Conservation (phyloP, 2,888 invertebrate genomes). For the Tineola bisselliella region DNA sequence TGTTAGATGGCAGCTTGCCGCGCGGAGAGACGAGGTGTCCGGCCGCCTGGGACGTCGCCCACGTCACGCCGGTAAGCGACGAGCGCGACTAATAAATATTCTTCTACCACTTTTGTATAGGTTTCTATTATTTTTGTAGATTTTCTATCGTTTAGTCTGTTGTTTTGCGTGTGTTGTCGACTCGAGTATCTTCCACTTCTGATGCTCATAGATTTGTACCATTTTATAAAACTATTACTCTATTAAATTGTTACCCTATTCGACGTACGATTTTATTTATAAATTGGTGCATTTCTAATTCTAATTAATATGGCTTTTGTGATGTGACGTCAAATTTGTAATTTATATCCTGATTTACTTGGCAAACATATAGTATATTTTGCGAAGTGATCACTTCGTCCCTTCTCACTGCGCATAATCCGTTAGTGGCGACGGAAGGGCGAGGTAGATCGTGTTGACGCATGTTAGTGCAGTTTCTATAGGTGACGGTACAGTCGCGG, state of each 20-base stretch:
- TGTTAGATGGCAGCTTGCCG: constrained; percentile 58
- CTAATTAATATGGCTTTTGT: constrained; percentile 49
- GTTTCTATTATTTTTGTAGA: constrained; percentile 54
- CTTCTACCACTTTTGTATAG: constrained; percentile 44
- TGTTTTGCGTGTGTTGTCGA: constrained; percentile 65
- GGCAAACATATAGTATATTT: background rate
- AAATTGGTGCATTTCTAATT: constrained; percentile 53
- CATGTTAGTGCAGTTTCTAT: constrained; percentile 9
- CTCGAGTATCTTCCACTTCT: constrained; percentile 35
- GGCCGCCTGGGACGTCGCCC: constrained; percentile 49
- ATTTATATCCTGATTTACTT: constrained; percentile 2
- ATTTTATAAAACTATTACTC: background rate
- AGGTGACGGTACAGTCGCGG: constrained; percentile 2
- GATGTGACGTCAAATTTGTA: constrained; percentile 46
- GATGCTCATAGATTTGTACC: background rate
- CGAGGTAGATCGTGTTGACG: background rate
- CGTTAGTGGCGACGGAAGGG: background rate
- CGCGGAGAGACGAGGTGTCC: background rate
- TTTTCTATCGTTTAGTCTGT: constrained; percentile 57
- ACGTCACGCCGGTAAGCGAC: constrained; percentile 60
- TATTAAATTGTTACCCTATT: constrained; percentile 8
- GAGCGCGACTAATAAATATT: constrained; percentile 45
- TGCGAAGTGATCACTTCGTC: constrained; percentile 1
- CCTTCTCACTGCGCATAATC: constrained; percentile 11
- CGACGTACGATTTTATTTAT: background rate